These are phyloP conservation scores for Loxodonta africana DNA, from an alignment of 2,113 vertebrate species.

Conservation along the genomic window DNA sequence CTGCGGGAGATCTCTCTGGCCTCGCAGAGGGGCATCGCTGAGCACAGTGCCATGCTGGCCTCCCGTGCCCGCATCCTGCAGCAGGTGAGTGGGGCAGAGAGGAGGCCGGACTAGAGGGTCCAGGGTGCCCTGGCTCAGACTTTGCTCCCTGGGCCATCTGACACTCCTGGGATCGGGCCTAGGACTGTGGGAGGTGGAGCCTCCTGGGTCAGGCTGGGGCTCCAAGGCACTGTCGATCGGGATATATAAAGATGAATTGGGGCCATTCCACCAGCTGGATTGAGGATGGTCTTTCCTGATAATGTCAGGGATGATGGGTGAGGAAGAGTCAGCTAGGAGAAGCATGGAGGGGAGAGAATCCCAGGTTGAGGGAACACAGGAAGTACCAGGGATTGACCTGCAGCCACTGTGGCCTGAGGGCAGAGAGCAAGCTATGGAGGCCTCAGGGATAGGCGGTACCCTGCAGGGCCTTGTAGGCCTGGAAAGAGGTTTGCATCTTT, in stretches of 20 bases:
- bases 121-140: neutral
- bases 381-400: neutral
- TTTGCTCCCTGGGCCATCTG: neutral
- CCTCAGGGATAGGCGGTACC: neutral
- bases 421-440: neutral
- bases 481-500: neutral
- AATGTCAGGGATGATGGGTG: neutral
- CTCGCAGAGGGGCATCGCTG: conserved; percentile 82
- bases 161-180: neutral
- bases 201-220: neutral
- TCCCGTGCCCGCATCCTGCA: conserved; percentile 80
- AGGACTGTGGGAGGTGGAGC: neutral
- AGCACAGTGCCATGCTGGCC: conserved; percentile 81
- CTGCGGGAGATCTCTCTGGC: conserved; percentile 87
- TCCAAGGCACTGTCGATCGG: neutral
- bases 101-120: neutral
- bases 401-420: neutral
- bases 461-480: neutral
- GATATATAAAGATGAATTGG: neutral
- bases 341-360: neutral
- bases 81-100: conserved; percentile 78
- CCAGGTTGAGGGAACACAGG: accelerated
- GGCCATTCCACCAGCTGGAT: neutral
- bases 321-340: neutral
- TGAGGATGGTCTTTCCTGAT: neutral